Evolutionary conservation across 2,888 invertebrate genomes (phyloP).

Genomic region (Tholera decimalis): DNA sequence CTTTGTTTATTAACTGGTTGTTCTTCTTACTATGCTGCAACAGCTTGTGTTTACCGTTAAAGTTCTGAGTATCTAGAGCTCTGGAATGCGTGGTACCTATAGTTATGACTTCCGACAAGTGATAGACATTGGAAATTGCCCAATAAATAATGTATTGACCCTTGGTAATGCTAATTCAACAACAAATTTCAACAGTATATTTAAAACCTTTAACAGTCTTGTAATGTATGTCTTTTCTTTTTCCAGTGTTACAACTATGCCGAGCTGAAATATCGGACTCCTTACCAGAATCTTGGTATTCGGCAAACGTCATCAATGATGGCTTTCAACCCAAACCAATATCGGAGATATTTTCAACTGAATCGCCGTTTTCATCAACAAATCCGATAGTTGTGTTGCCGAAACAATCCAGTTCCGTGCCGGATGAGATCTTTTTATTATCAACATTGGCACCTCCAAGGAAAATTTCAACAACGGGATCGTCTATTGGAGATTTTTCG

Average conservation of each 20-base stretch:
- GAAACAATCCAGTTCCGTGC: constrained; percentile 49
- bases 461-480: constrained; percentile 38
- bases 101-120: background rate
- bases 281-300: constrained; percentile 82
- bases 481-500: constrained; percentile 36
- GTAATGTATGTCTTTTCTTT: constrained; percentile 18
- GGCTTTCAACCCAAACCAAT: constrained; percentile 84
- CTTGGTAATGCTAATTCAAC: background rate
- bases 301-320: constrained; percentile 85
- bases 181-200: background rate
- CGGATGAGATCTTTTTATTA: constrained; percentile 51
- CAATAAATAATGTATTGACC: background rate
- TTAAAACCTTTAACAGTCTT: background rate
- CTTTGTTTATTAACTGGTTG: constrained; percentile 40
- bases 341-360: constrained; percentile 84
- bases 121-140: background rate
- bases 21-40: constrained; percentile 18
- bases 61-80: constrained; percentile 11
- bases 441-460: constrained; percentile 63
- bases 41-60: constrained; percentile 41
- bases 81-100: constrained; percentile 1
- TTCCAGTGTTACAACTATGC: constrained; percentile 88
- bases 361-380: constrained; percentile 75
- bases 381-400: constrained; percentile 75
- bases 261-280: constrained; percentile 81